These are phyloP conservation scores for Lasioglossum malachurum DNA, from an alignment of 2,888 invertebrate species.

Conservation along the genomic window DNA sequence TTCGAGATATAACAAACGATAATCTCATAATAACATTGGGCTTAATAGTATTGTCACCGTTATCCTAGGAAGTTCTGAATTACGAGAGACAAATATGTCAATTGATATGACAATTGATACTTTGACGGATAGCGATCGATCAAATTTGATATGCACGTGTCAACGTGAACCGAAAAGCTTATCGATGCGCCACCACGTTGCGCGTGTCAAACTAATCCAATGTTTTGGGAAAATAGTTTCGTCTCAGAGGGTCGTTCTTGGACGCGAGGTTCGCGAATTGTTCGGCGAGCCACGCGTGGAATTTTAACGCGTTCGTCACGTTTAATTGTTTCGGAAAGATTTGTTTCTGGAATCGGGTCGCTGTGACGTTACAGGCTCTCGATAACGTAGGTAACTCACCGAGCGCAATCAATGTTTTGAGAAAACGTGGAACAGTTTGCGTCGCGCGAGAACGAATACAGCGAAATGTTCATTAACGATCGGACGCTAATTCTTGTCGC, in stretches of 20 bases:
- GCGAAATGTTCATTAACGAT: conserved; percentile 45
- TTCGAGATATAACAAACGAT: not conserved
- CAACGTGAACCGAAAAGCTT: not conserved
- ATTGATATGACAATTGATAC: conserved; percentile 2
- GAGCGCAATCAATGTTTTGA: not conserved
- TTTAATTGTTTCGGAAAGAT: no score
- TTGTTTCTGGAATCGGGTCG: not conserved
- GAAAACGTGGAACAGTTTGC: not conserved
- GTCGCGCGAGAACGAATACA: conserved; percentile 4
- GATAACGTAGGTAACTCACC: not conserved
- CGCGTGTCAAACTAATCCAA: not conserved
- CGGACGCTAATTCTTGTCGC: conserved; percentile 9
- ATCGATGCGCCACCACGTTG: not conserved
- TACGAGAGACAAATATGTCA: conserved; percentile 17
- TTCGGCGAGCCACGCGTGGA: not conserved
- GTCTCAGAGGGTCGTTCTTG: no score
- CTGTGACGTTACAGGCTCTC: not conserved
- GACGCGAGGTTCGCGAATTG: not conserved
- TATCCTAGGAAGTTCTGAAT: conserved; percentile 1
- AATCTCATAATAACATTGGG: not conserved
- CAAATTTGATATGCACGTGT: not conserved
- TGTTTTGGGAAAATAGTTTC: not conserved
- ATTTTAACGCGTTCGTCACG: not conserved
- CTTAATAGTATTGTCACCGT: not conserved
- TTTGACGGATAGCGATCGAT: conserved; percentile 1